Percentiles rank a stretch among this genome's conserved stretches.
Conservation (phyloP, 2,888 invertebrate genomes). For the Volucella bombylans region DNA sequence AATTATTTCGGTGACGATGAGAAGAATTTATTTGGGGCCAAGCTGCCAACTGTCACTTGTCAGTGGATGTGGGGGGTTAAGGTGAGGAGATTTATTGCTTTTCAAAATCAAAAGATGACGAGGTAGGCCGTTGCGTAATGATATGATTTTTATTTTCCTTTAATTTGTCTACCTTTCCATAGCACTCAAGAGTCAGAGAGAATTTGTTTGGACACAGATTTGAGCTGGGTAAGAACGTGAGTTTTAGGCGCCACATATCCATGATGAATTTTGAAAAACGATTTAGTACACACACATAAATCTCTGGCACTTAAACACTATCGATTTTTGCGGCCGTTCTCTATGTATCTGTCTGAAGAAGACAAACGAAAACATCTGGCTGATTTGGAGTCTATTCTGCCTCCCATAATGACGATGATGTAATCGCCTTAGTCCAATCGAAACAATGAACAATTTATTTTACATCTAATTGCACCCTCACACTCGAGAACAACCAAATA, state of each 20-base stretch:
- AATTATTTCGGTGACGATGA: conserved; percentile 51
- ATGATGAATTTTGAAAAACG: no score
- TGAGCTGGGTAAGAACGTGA: no score
- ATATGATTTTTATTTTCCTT: not conserved
- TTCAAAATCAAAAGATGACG: conserved; percentile 12
- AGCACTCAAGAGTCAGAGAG: conserved; percentile 1
- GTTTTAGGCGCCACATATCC: no score
- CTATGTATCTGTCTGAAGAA: no score
- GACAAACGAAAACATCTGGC: no score
- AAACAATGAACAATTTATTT: conserved; percentile 24
- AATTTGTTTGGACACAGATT: not conserved
- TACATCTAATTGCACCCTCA: conserved; percentile 32
- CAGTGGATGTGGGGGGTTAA: conserved; percentile 26
- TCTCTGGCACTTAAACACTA: no score
- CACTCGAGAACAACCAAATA: not conserved
- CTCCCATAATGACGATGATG: not conserved
- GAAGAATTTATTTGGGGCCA: conserved; percentile 35
- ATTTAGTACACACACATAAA: no score
- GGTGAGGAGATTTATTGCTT: conserved; percentile 60
- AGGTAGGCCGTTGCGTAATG: conserved; percentile 13
- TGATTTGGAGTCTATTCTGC: not conserved
- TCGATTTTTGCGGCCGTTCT: no score
- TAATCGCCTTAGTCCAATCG: not conserved
- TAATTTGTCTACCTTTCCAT: not conserved
- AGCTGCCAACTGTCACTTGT: conserved; percentile 43